Evolutionary conservation across 2,797 vertebrate genomes (phyloP), one percentile per base, ranked within the genome.

Genomic region (Sebastes steindachneri): DNA sequence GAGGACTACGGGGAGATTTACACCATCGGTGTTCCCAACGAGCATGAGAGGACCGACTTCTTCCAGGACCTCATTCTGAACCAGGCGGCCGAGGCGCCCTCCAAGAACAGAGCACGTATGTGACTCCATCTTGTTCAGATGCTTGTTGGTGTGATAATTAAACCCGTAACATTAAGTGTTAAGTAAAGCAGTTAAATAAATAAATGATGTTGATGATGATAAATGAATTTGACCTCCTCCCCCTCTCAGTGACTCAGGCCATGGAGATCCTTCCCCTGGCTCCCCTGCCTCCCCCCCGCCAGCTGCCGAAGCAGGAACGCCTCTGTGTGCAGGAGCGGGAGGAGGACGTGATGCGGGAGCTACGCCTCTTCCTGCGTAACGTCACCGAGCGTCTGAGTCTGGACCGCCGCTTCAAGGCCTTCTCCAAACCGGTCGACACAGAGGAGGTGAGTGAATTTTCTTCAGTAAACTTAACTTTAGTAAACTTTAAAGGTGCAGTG

Each of bases 361-460:
- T 98, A 73, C 94, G 97, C 59, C 96, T 98, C 92, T 98, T 98
- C 90, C 91, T 99, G 80, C 95, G 97, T 35, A 96, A 96, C 19
- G 94, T 98, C 82, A 97, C 96, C 1, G 96, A 98, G 59, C 94
- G 96, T 9, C 96, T 99, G 45, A 92, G 91, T 9, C 87, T 94
- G 87, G 97, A 98, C 91, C 97, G 94, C 53, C 96, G 97, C 78
- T 99, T 99, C 92, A 96, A 95, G 89, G 95, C 92, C 57, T 99
- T 99, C 91, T 95, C 94, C 68, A 97, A 96, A 83, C 97, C 97
- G 7, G 97, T 98, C 45, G 96, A 98, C 87, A 93, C 84, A 1
- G 95, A 96, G 77, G 96, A 98, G 97, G 97, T 98, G 48, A 63
- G 29, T 0, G 5, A 23, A 8, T 9, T 23, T 14, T 31, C 2